Percentiles rank a stretch among this genome's conserved stretches.
Conservation (phyloP, 2,888 invertebrate genomes). For the Lymantria dispar region DNA sequence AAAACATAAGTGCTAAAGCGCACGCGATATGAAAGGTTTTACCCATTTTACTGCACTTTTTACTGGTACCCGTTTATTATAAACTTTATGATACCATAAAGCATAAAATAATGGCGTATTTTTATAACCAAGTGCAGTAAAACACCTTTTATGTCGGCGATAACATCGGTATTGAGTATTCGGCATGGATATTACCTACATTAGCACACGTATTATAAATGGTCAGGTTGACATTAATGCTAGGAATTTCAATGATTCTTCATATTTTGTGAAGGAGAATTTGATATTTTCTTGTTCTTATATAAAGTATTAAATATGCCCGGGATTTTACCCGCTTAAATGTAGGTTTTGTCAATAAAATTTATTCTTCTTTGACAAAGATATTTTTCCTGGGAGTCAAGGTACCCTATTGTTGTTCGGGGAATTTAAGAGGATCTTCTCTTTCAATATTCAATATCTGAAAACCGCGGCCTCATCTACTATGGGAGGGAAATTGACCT, state of each 20-base stretch:
- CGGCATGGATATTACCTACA: constrained; percentile 35
- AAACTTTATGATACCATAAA: constrained; percentile 76
- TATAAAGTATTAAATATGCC: not conserved
- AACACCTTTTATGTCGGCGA: constrained; percentile 73
- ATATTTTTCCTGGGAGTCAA: too few species aligned
- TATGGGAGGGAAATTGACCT: too few species aligned
- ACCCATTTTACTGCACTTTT: constrained; percentile 59
- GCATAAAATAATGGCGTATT: constrained; percentile 73
- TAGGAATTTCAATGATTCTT: constrained; percentile 4
- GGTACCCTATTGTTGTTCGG: too few species aligned
- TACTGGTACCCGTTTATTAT: constrained; percentile 73
- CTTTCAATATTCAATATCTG: too few species aligned
- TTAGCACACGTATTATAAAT: constrained; percentile 29
- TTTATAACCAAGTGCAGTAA: constrained; percentile 73
- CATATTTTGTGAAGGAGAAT: not conserved
- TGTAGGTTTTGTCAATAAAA: too few species aligned
- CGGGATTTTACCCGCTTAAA: too few species aligned
- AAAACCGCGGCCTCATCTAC: too few species aligned
- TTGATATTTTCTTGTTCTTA: not conserved
- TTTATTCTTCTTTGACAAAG: too few species aligned
- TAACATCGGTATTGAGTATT: constrained; percentile 57
- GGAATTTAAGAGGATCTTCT: too few species aligned
- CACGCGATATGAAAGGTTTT: constrained; percentile 60
- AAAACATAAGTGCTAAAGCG: constrained; percentile 44
- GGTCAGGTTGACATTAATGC: constrained; percentile 7